A percentile compares a stretch with the other conserved stretches of the same genome.
Conservation (phyloP, 2,888 invertebrate genomes). For the Sinhomidia bicolor region DNA sequence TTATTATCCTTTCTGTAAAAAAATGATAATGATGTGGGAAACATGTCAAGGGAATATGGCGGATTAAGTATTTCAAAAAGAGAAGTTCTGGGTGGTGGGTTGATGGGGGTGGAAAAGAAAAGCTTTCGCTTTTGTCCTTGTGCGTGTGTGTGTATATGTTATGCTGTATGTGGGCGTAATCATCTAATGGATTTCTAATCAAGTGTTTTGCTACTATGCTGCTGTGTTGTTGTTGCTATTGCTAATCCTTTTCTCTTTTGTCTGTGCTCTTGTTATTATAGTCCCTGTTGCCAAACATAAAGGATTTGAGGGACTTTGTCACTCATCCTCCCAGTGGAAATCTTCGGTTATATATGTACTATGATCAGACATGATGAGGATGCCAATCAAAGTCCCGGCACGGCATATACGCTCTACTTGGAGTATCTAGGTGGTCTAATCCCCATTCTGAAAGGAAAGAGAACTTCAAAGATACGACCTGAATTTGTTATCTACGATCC, state of each 20-base stretch:
- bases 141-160: no score
- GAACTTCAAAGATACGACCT: constrained; percentile 97
- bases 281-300: constrained; percentile 97
- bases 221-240: no score
- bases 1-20: neutral
- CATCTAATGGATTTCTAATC: constrained; percentile 17
- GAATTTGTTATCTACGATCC: constrained; percentile 99
- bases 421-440: constrained; percentile 98
- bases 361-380: constrained; percentile 97
- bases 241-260: neutral
- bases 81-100: neutral
- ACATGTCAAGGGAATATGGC: neutral
- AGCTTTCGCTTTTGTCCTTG: neutral
- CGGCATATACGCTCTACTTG: constrained; percentile 91
- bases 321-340: constrained; percentile 93
- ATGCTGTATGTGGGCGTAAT: constrained; percentile 2
- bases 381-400: constrained; percentile 84
- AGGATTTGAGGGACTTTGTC: constrained; percentile 94
- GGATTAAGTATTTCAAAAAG: neutral
- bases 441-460: constrained; percentile 94
- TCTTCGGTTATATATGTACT: constrained; percentile 96
- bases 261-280: constrained; percentile 82
- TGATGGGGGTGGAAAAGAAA: neutral
- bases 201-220: neutral
- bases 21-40: constrained; percentile 40